Conservation (phyloP, 2,113 vertebrate genomes). For the Nannospalax galili region DNA sequence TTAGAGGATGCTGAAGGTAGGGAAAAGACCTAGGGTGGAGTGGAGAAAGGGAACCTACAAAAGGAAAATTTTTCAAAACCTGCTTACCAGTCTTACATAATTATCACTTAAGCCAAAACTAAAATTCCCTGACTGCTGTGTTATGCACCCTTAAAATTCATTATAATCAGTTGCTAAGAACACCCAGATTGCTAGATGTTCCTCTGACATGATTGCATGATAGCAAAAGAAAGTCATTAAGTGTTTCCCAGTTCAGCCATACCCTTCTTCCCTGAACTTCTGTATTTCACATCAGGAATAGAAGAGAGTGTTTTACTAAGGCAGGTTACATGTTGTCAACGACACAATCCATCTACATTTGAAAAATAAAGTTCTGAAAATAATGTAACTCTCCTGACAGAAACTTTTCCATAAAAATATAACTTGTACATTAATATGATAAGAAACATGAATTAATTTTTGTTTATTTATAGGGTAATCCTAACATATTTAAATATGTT, state of each 20-base stretch:
- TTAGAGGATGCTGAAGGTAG: neutral
- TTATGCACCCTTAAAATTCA: neutral
- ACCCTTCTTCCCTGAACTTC: neutral
- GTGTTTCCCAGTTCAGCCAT: neutral
- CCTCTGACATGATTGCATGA: neutral
- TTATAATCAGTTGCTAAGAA: neutral
- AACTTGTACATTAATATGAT: neutral
- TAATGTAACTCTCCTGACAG: neutral
- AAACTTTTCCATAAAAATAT: neutral
- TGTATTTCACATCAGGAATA: neutral
- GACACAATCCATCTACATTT: neutral
- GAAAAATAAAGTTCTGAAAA: conserved; percentile 28
- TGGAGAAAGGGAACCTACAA: neutral
- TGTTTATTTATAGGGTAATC: neutral
- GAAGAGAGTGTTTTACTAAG: neutral
- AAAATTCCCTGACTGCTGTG: conserved; percentile 10
- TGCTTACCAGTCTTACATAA: neutral
- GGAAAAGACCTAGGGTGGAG: neutral
- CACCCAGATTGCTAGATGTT: neutral
- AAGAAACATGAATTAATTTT: neutral
- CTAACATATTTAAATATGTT: neutral
- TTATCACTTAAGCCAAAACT: neutral
- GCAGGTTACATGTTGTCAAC: neutral
- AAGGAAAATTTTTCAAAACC: neutral
- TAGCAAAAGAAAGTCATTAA: neutral